A percentile compares a stretch with the other conserved stretches of the same genome.
These are phyloP conservation scores for Squalus acanthias DNA, from an alignment of 2,797 vertebrate genomes.

Conservation along the genomic window DNA sequence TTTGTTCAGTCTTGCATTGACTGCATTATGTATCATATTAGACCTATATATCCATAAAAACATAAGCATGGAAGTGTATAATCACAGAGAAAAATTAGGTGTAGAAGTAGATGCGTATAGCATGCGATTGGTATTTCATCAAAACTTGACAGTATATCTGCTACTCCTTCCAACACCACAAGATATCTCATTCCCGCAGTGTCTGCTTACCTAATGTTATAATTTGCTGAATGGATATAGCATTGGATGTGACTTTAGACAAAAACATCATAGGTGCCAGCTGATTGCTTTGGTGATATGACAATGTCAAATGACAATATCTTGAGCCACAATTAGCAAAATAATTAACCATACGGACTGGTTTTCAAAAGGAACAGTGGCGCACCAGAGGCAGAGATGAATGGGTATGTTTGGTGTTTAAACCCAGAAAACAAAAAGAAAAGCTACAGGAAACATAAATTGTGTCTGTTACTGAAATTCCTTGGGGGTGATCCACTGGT, in stretches of 20 bases:
- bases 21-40: neutral
- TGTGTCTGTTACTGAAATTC: neutral
- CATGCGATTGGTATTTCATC: neutral
- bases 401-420: neutral
- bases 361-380: neutral
- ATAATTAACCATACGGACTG: neutral
- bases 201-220: neutral
- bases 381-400: neutral
- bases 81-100: neutral
- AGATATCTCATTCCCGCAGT: neutral
- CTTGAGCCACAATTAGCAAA: neutral
- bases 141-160: neutral
- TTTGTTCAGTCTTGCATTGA: neutral
- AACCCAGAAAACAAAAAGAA: neutral
- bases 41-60: neutral
- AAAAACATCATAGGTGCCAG: neutral
- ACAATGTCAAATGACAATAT: neutral
- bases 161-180: neutral
- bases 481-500: neutral
- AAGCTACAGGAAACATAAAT: neutral
- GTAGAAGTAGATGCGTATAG: neutral
- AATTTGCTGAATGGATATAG: neutral
- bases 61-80: neutral
- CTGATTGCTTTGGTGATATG: neutral
- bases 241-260: neutral